These are phyloP conservation scores for Typhlomys cinereus DNA, from an alignment of 2,113 vertebrate genomes.

Conservation along the genomic window DNA sequence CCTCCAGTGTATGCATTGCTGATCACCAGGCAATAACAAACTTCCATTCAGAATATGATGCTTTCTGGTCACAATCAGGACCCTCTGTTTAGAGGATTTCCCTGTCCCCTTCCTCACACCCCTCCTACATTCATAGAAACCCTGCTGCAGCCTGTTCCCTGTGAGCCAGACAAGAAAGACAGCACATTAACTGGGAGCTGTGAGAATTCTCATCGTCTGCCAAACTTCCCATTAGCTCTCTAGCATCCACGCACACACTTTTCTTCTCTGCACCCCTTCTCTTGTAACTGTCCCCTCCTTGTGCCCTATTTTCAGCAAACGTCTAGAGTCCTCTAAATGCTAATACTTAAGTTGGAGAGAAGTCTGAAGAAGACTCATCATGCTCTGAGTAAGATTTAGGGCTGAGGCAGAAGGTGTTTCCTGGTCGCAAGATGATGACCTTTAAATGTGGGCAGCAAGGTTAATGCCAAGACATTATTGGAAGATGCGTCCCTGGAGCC, in stretches of 20 bases:
- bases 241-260: not conserved
- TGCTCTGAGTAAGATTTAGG: conserved; percentile 54
- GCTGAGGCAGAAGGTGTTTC: conserved; percentile 17
- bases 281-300: not conserved
- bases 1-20: not conserved
- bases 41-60: accelerated
- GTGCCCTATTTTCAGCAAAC: not conserved
- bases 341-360: conserved; percentile 39
- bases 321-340: conserved; percentile 6
- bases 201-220: not conserved
- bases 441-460: conserved; percentile 70
- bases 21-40: not conserved
- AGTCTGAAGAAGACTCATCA: not conserved
- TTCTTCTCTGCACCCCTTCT: not conserved
- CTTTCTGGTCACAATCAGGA: not conserved
- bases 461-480: conserved; percentile 47
- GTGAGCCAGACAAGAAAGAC: not conserved
- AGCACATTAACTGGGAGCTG: not conserved
- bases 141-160: not conserved
- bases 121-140: not conserved
- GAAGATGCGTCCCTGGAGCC: conserved; percentile 41
- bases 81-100: not conserved
- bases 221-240: conserved; percentile 25
- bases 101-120: not conserved
- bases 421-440: conserved; percentile 64